Conservation (phyloP, 2,888 invertebrate species). For the Cryptocephalus primarius region DNA sequence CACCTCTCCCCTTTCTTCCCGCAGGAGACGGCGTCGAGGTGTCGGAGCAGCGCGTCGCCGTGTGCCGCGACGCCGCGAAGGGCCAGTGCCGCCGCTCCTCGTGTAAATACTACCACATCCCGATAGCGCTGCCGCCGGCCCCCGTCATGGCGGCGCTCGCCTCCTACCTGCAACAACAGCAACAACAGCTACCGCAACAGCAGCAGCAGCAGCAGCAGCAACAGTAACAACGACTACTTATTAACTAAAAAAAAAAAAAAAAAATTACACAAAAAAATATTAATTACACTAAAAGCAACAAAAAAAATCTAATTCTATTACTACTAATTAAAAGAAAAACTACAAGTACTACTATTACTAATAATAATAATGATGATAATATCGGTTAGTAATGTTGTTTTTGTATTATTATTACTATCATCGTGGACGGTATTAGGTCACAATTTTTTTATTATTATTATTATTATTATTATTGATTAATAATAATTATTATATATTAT, state of each 20-base stretch:
- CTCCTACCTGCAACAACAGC: slow-evolving; percentile 38
- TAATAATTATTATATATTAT: slow-evolving; percentile 12
- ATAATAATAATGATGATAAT: no score
- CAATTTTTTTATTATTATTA: slow-evolving; percentile 30
- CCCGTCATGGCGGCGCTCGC: slow-evolving; percentile 56
- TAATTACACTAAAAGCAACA: no score
- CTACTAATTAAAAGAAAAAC: no score
- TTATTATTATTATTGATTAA: not conserved
- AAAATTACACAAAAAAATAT: no score
- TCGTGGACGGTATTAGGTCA: no score
- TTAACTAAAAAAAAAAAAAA: no score
- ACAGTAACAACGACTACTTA: not conserved
- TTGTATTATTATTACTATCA: no score
- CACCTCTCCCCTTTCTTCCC: slow-evolving; percentile 24
- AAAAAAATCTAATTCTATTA: no score
- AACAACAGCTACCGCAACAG: slow-evolving; percentile 23
- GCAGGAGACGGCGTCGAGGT: slow-evolving; percentile 90
- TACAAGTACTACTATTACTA: no score
- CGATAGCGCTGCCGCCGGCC: slow-evolving; percentile 79
- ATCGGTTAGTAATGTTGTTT: no score
- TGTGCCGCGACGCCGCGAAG: slow-evolving; percentile 91
- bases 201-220: slow-evolving; percentile 7
- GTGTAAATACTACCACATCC: slow-evolving; percentile 97
- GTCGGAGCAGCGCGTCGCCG: slow-evolving; percentile 89
- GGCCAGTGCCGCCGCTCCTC: slow-evolving; percentile 86